phyloP scores from a whole-genome alignment of 2,797 vertebrate genomes.

The Siniperca scherzeri region DNA sequence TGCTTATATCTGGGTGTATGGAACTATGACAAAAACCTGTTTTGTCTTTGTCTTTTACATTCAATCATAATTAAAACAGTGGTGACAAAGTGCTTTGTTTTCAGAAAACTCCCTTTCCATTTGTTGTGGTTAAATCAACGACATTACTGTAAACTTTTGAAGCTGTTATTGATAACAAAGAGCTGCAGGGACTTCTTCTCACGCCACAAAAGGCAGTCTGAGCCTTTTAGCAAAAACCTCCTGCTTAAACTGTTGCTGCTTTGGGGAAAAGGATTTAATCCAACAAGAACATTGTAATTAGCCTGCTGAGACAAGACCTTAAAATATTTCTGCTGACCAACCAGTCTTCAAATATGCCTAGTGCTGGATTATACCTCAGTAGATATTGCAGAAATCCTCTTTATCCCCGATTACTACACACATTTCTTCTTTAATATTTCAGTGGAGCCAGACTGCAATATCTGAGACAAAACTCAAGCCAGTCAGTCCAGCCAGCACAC shows the following conservation, averaged over 20 bases:
- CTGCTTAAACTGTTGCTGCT: conserved; percentile 28
- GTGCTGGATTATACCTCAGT: not conserved
- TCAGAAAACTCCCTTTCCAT: not conserved
- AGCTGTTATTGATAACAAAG: conserved; percentile 23
- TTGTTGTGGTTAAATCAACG: conserved; percentile 1
- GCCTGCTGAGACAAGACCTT: conserved; percentile 15
- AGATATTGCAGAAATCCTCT: not conserved
- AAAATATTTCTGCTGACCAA: conserved; percentile 17
- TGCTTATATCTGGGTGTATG: not conserved
- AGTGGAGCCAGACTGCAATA: not conserved
- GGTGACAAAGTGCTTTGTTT: not conserved
- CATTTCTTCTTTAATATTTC: conserved; percentile 12
- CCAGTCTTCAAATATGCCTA: not conserved
- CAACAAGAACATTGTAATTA: conserved; percentile 45
- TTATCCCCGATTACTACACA: not conserved
- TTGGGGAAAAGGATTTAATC: conserved; percentile 31
- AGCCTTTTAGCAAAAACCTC: conserved; percentile 20
- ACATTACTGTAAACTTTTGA: conserved; percentile 1
- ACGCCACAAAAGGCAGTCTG: conserved; percentile 5
- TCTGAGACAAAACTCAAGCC: not conserved
- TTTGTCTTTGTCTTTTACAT: not conserved
- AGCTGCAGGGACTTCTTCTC: conserved; percentile 6
- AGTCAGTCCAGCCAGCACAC: not conserved
- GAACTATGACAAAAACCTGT: not conserved
- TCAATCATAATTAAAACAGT: not conserved